Percentiles rank a stretch among this genome's conserved stretches.
phyloP scores from a whole-genome alignment of 64 coral and sea anemone genomes.

The Pocillopora damicornis region DNA sequence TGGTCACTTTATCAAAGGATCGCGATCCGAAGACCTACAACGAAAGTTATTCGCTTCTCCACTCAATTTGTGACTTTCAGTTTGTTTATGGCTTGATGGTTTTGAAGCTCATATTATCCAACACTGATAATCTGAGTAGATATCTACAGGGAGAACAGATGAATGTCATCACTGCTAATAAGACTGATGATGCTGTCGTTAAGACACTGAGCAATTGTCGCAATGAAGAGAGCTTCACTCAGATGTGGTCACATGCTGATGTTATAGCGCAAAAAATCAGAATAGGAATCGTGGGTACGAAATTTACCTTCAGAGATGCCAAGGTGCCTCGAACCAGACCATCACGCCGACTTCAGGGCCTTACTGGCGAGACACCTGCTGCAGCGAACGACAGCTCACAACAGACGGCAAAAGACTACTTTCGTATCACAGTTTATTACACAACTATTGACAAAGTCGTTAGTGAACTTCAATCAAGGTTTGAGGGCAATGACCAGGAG shows the following conservation, averaged over 20 bases:
- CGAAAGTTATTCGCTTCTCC: slow-evolving; percentile 17
- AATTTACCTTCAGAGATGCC: slow-evolving; percentile 42
- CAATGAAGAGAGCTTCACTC: slow-evolving; percentile 28
- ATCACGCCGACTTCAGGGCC: slow-evolving; percentile 29
- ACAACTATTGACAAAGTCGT: slow-evolving; percentile 30
- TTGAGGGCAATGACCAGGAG: too few species aligned
- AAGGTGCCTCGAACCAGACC: slow-evolving; percentile 33
- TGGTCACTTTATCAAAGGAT: too few species aligned
- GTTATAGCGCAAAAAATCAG: slow-evolving; percentile 39
- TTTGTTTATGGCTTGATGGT: slow-evolving; percentile 45
- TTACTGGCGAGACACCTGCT: slow-evolving; percentile 32
- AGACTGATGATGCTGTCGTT: slow-evolving; percentile 16
- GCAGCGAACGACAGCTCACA: slow-evolving; percentile 10
- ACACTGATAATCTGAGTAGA: slow-evolving; percentile 40
- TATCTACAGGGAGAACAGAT: slow-evolving; percentile 45
- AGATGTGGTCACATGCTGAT: slow-evolving; percentile 34
- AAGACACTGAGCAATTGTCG: slow-evolving; percentile 44
- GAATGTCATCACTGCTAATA: slow-evolving; percentile 45
- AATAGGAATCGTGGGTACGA: slow-evolving; percentile 20
- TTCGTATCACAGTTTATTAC: slow-evolving; percentile 38
- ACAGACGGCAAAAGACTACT: slow-evolving; percentile 30
- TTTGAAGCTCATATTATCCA: slow-evolving; percentile 41
- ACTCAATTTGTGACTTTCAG: slow-evolving; percentile 38
- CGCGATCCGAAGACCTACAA: too few species aligned
- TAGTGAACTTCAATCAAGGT: slow-evolving; percentile 33